A percentile compares a stretch with the other conserved stretches of the same genome.
Conservation (phyloP, 2,113 vertebrate genomes). For the Anser brachyrhynchus region DNA sequence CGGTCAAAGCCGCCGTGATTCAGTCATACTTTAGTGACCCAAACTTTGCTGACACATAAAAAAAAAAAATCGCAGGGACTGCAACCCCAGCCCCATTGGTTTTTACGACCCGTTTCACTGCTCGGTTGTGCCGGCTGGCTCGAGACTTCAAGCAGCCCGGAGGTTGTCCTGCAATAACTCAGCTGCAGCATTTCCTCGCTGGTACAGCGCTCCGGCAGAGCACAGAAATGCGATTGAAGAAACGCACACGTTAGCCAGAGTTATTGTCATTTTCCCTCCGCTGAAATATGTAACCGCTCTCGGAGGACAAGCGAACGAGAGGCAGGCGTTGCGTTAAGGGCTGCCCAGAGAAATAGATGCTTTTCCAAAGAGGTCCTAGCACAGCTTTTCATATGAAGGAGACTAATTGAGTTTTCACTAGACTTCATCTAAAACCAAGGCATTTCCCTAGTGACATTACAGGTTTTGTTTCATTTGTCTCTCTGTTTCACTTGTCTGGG, state of each 20-base stretch:
- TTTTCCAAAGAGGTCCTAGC: neutral
- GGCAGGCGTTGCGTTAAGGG: neutral
- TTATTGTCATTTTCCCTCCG: constrained; percentile 32
- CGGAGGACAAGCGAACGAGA: neutral
- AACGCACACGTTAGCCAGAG: neutral
- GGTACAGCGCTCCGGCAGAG: neutral
- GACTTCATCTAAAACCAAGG: constrained; percentile 6
- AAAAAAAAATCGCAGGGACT: neutral
- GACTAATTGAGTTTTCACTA: constrained; percentile 1
- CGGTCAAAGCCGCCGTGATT: neutral
- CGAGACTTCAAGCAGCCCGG: constrained; percentile 10
- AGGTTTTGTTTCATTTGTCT: constrained; percentile 2
- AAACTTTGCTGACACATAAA: constrained; percentile 64
- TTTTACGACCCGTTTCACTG: neutral
- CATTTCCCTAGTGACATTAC: neutral
- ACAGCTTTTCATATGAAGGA: neutral
- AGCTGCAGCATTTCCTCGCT: constrained; percentile 2
- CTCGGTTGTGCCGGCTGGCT: constrained; percentile 28
- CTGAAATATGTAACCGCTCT: neutral
- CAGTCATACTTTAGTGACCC: constrained; percentile 22
- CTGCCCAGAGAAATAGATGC: neutral
- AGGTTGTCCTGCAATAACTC: constrained; percentile 22
- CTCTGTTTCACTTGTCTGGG: neutral
- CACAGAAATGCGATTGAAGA: neutral
- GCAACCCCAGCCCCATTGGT: neutral